phyloP scores from a whole-genome alignment of 2,888 invertebrate genomes.

The Trichacis sp. region DNA sequence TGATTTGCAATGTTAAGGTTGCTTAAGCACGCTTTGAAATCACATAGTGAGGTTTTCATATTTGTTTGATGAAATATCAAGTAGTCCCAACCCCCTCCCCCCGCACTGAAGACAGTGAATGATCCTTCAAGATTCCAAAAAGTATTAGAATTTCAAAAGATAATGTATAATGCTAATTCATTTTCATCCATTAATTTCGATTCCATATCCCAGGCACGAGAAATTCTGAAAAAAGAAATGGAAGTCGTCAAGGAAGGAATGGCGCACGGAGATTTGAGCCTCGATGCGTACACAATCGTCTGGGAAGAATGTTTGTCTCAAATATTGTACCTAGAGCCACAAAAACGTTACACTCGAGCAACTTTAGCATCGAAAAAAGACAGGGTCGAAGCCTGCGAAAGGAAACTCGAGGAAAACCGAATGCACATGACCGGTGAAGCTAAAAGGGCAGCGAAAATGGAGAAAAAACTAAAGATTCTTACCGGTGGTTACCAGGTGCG shows the following conservation, averaged over 20 bases:
- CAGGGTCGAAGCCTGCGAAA: conserved; percentile 92
- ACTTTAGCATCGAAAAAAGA: conserved; percentile 97
- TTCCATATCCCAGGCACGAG: conserved; percentile 71
- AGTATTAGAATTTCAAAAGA: no score
- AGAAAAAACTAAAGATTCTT: conserved; percentile 96
- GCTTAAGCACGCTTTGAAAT: no score
- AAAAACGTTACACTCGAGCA: conserved; percentile 93
- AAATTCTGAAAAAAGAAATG: conserved; percentile 85
- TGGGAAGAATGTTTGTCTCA: conserved; percentile 97
- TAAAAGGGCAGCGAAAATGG: conserved; percentile 96
- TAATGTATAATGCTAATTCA: no score
- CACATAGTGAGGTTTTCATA: no score
- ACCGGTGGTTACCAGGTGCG: conserved; percentile 88
- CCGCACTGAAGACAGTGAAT: no score
- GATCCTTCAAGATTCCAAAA: no score
- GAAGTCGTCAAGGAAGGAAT: conserved; percentile 90
- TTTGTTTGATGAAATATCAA: no score
- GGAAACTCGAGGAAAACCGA: conserved; percentile 91
- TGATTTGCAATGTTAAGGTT: no score
- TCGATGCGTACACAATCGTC: conserved; percentile 93
- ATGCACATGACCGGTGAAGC: conserved; percentile 97
- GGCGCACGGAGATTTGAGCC: conserved; percentile 93
- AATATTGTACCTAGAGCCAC: conserved; percentile 90
- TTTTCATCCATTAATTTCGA: no score
- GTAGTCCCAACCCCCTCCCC: no score